Conservation (phyloP, 92 coral and sea anemone genomes). For the Pocillopora grandis region DNA sequence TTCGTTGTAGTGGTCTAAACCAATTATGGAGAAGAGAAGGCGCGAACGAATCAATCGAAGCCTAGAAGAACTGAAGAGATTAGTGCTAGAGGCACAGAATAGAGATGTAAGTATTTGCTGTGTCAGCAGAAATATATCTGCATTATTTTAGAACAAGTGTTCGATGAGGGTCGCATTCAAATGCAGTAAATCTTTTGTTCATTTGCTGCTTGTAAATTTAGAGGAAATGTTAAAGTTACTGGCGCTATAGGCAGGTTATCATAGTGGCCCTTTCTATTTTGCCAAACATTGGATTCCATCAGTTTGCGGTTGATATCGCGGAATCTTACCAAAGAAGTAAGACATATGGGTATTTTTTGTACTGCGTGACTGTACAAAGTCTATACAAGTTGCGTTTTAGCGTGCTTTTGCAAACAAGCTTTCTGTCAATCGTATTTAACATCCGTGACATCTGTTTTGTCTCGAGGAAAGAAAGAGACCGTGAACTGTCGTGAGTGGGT, state of each 20-base stretch:
- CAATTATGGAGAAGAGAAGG: conserved; percentile 93
- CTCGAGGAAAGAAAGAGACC: background rate
- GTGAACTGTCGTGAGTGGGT: background rate
- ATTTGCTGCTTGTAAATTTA: conserved; percentile 16
- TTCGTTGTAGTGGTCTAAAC: conserved; percentile 85
- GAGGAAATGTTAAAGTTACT: conserved; percentile 22
- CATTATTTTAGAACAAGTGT: background rate
- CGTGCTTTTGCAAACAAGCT: background rate
- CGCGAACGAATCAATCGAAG: conserved; percentile 93
- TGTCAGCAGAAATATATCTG: conserved; percentile 10
- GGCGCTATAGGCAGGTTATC: background rate
- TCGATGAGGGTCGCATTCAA: background rate
- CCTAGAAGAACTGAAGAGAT: conserved; percentile 78
- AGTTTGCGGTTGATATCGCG: too few species aligned
- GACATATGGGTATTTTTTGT: too few species aligned
- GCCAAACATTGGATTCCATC: too few species aligned
- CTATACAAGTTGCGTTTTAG: background rate
- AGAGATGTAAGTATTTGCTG: conserved; percentile 83
- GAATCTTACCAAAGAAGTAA: too few species aligned
- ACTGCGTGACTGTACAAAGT: background rate
- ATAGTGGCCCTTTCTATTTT: too few species aligned
- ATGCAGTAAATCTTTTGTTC: background rate
- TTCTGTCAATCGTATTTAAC: conserved; percentile 1
- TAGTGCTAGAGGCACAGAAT: conserved; percentile 86
- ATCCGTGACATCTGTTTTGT: conserved; percentile 10